Evolutionary conservation across 1,140 invertebrate species (phyloP).

Genomic region (Aradophagus sp.): DNA sequence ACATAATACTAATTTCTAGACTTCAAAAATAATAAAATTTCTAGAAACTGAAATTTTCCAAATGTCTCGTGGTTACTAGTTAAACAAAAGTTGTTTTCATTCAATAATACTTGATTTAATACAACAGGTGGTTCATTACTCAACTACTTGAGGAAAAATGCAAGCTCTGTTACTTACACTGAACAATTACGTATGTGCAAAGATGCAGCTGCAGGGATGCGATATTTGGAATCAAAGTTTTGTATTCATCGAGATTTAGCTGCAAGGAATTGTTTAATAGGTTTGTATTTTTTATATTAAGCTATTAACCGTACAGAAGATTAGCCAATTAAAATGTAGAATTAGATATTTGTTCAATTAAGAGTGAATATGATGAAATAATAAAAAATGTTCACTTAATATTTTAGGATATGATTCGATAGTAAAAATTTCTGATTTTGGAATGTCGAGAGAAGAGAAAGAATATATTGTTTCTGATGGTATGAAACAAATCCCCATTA

Average conservation of each 20-base stretch:
- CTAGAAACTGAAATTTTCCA: no score
- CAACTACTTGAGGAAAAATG: conserved; percentile 88
- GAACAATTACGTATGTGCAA: conserved; percentile 92
- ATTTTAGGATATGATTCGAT: conserved; percentile 83
- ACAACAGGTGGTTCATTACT: conserved; percentile 93
- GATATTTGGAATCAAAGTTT: conserved; percentile 95
- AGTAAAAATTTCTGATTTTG: conserved; percentile 98
- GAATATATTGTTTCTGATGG: conserved; percentile 98
- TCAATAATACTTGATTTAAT: no score
- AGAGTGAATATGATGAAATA: not conserved
- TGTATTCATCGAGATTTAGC: conserved; percentile 98
- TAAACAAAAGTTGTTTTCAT: no score
- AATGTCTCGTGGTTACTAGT: no score
- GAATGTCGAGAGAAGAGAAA: conserved; percentile 98
- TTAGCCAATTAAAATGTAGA: no score
- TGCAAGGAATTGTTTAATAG: conserved; percentile 94
- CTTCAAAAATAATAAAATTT: no score
- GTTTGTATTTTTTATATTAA: conserved; percentile 61
- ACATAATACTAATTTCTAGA: no score
- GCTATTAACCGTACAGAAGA: no score
- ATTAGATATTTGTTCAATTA: not conserved
- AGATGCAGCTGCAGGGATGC: conserved; percentile 95
- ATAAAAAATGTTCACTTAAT: conserved; percentile 4
- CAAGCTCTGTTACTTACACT: conserved; percentile 79
- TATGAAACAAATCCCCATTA: conserved; percentile 98